phyloP scores from a whole-genome alignment of 2,797 vertebrate species.

The Iguana delicatissima region DNA sequence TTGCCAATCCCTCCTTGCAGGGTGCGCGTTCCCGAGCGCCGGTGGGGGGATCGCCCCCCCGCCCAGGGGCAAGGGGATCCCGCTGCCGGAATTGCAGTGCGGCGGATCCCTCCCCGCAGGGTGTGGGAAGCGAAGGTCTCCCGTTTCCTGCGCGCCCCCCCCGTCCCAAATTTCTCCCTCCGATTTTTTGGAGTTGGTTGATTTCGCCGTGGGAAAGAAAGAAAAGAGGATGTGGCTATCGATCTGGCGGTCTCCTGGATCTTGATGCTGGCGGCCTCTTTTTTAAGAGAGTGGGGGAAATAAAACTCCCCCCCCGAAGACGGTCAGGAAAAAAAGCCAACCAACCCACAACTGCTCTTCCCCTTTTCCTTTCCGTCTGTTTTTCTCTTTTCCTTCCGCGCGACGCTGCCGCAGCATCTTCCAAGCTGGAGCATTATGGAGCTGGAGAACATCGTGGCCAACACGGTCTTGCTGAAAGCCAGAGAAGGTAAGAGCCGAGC shows the following conservation, averaged over 20 bases:
- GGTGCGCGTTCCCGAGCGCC: background rate
- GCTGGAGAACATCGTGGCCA: conserved; percentile 77
- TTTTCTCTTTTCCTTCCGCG: too few species aligned
- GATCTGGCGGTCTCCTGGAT: background rate
- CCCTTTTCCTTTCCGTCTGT: too few species aligned
- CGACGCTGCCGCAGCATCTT: background rate
- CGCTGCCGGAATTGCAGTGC: background rate
- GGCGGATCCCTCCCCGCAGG: background rate
- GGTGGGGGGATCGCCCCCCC: background rate
- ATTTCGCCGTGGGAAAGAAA: background rate
- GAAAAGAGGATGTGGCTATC: too few species aligned
- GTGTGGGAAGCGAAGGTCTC: background rate
- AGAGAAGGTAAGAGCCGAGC: conserved; percentile 68
- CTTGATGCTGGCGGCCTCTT: background rate
- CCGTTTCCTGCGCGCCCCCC: too few species aligned
- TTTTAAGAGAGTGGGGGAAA: too few species aligned
- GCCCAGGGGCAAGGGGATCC: background rate
- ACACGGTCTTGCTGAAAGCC: conserved; percentile 75
- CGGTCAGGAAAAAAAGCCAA: background rate
- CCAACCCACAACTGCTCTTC: too few species aligned
- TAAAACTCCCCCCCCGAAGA: background rate
- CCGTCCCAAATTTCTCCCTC: background rate
- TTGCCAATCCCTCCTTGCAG: background rate
- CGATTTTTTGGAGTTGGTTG: background rate
- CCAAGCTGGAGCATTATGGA: conserved; percentile 61